Conservation (phyloP, 1,140 invertebrate species). For the Apis florea region DNA sequence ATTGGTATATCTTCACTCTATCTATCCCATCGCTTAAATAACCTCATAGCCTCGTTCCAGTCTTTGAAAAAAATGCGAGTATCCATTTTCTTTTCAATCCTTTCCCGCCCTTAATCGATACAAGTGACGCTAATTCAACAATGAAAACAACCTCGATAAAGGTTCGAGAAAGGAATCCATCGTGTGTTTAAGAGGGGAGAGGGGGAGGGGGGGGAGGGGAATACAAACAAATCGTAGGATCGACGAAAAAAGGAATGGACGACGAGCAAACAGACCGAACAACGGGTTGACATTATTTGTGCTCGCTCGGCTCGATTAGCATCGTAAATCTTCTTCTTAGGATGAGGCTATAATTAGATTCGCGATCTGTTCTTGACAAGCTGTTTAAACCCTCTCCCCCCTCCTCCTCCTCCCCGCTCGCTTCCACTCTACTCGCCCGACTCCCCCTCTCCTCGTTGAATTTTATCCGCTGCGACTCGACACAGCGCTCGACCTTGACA, state of each 20-base stretch:
- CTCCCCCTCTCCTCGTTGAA: background rate
- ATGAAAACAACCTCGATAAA: too few relatives aligned
- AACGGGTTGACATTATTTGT: slow-evolving; percentile 71
- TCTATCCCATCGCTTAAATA: too few relatives aligned
- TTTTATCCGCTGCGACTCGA: slow-evolving; percentile 9
- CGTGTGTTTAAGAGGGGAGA: too few relatives aligned
- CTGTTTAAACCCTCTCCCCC: background rate
- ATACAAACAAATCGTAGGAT: background rate
- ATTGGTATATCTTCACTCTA: too few relatives aligned
- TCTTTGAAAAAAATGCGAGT: too few relatives aligned
- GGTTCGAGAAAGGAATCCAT: too few relatives aligned
- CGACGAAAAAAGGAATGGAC: slow-evolving; percentile 35
- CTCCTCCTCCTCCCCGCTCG: background rate
- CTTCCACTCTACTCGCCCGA: background rate
- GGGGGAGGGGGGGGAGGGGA: too few relatives aligned
- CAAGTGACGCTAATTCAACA: too few relatives aligned
- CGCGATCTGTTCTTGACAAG: slow-evolving; percentile 59
- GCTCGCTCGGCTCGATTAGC: slow-evolving; percentile 68
- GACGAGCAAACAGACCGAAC: slow-evolving; percentile 63
- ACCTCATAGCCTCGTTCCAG: too few relatives aligned
- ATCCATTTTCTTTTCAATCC: too few relatives aligned
- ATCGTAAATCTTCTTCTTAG: slow-evolving; percentile 69
- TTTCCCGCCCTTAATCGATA: too few relatives aligned
- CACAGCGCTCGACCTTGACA: slow-evolving; percentile 41
- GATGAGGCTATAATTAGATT: slow-evolving; percentile 71